Evolutionary conservation across 2,797 vertebrate species (phyloP).

Genomic region (Phoeniculus purpureus): DNA sequence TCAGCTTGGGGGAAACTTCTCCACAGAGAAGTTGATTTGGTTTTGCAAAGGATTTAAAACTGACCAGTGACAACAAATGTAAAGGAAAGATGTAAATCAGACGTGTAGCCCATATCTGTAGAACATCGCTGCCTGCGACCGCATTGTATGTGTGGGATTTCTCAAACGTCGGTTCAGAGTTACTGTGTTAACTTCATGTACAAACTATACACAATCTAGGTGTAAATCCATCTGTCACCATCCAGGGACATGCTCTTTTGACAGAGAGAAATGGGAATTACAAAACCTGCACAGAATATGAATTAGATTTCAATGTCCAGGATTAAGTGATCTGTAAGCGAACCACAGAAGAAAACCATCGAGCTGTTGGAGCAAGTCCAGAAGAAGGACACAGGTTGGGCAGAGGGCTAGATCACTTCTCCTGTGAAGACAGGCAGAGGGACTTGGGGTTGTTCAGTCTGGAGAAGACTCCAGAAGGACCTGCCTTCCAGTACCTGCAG

Average conservation of each 20-base stretch:
- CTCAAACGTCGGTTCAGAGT: neutral
- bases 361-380: too few species aligned
- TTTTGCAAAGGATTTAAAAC: neutral
- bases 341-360: neutral
- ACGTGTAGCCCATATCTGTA: neutral
- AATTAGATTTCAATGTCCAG: neutral
- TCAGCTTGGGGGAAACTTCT: neutral
- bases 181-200: neutral
- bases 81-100: neutral
- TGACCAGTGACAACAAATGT: neutral
- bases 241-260: neutral
- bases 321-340: neutral
- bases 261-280: neutral
- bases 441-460: too few species aligned
- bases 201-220: neutral
- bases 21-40: too few species aligned
- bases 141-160: neutral
- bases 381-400: too few species aligned
- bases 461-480: too few species aligned
- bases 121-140: neutral
- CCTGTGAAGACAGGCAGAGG: too few species aligned
- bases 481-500: too few species aligned
- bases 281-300: neutral
- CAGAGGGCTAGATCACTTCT: too few species aligned
- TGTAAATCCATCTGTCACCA: neutral